Conservation (phyloP, 2,888 invertebrate genomes). For the Mimas tiliae region DNA sequence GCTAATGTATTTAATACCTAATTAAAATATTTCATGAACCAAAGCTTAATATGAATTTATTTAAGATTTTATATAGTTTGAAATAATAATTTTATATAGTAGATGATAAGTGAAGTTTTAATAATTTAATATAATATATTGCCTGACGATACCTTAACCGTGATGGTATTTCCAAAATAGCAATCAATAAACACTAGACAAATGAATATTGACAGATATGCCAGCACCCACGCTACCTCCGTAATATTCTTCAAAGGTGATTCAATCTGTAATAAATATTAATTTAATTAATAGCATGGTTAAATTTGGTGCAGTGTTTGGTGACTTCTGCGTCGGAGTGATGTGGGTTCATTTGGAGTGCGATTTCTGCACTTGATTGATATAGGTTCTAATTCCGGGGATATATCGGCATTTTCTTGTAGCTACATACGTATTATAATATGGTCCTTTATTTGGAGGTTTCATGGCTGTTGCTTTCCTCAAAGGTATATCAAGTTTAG, state of each 20-base stretch:
- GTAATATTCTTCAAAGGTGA: constrained; percentile 50
- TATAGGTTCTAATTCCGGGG: neutral
- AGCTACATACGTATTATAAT: too few relatives aligned
- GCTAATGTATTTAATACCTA: too few relatives aligned
- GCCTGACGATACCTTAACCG: constrained; percentile 51
- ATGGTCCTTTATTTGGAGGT: too few relatives aligned
- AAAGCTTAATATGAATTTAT: too few relatives aligned
- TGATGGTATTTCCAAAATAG: constrained; percentile 59
- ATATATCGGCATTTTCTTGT: neutral
- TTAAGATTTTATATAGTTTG: too few relatives aligned
- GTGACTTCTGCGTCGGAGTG: neutral
- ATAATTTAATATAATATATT: neutral
- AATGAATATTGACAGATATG: constrained; percentile 50
- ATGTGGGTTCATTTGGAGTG: neutral
- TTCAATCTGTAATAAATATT: constrained; percentile 51
- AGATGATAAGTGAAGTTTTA: too few relatives aligned
- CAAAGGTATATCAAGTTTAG: too few relatives aligned
- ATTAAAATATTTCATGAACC: too few relatives aligned
- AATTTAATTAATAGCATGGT: too few relatives aligned
- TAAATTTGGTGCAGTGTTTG: neutral
- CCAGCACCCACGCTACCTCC: constrained; percentile 54
- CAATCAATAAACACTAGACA: constrained; percentile 56
- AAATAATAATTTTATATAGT: too few relatives aligned
- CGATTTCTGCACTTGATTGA: neutral
- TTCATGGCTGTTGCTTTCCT: too few relatives aligned